Conservation (phyloP, 2,797 vertebrate genomes). For the Cuniculus paca region DNA sequence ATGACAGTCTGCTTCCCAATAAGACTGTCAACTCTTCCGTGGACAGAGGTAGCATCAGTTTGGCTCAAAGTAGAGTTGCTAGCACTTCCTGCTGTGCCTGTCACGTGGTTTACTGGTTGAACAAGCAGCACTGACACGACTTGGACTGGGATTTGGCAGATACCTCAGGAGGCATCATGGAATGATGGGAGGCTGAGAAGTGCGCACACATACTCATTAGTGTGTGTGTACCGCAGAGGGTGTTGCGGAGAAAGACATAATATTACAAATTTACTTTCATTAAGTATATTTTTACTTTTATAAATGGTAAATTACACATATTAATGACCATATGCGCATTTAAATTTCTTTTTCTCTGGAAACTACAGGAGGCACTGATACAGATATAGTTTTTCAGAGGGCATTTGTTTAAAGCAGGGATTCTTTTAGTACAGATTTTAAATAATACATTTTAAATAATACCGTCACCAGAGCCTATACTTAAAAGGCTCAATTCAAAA, state of each 20-base stretch:
- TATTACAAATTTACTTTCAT: background rate
- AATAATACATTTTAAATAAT: background rate
- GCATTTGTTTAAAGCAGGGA: background rate
- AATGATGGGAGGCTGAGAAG: background rate
- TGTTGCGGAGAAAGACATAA: background rate
- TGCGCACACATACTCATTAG: background rate
- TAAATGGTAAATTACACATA: background rate
- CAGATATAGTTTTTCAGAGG: background rate
- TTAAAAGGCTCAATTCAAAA: constrained; percentile 27
- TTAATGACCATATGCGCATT: background rate
- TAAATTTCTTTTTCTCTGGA: background rate
- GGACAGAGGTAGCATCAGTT: background rate
- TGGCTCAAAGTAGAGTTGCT: background rate
- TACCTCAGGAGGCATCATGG: background rate
- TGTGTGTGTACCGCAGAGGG: too few species aligned
- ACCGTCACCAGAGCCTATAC: background rate
- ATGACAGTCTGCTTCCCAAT: background rate
- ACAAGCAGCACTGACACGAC: background rate
- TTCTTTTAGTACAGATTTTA: constrained; percentile 17
- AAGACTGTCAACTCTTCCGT: background rate
- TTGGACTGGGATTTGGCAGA: background rate
- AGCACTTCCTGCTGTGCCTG: background rate
- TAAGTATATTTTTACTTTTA: background rate
- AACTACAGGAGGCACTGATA: background rate
- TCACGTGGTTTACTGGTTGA: background rate